Conservation (phyloP, 2,888 invertebrate species). For the Acleris sparsana region DNA sequence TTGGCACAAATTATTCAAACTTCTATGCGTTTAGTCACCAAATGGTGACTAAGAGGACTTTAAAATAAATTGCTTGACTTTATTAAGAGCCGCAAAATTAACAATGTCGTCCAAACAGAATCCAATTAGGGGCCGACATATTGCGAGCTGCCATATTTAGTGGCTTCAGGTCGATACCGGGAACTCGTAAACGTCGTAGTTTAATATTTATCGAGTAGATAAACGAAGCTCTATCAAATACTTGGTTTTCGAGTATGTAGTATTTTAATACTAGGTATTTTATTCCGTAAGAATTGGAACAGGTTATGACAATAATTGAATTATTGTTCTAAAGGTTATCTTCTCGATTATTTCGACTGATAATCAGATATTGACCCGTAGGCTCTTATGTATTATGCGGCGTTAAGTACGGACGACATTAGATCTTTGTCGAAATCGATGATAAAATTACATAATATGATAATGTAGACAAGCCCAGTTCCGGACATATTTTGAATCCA, state of each 20-base stretch:
- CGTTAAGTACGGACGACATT: no score
- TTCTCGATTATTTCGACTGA: no score
- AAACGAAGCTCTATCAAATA: slow-evolving; percentile 12
- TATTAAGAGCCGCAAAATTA: slow-evolving; percentile 25
- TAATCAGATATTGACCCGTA: no score
- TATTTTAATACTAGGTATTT: slow-evolving; percentile 5
- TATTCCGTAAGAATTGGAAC: no score
- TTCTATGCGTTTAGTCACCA: slow-evolving; percentile 17
- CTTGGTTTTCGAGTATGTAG: slow-evolving; percentile 6
- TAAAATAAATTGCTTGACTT: slow-evolving; percentile 18
- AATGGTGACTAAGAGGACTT: slow-evolving; percentile 16
- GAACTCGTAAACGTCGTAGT: slow-evolving; percentile 30
- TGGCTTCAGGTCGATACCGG: slow-evolving; percentile 16
- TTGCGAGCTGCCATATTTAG: slow-evolving; percentile 24
- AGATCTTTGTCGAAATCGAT: no score
- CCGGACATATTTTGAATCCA: no score
- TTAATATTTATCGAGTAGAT: slow-evolving; percentile 23
- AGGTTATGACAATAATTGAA: no score
- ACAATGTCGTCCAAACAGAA: slow-evolving; percentile 25
- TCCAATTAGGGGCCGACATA: slow-evolving; percentile 24
- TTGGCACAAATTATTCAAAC: background rate
- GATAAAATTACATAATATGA: no score
- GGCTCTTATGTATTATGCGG: no score
- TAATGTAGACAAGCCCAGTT: no score
- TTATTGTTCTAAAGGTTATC: no score